Conservation (phyloP, 1,140 invertebrate genomes). For the Drosophila insularis region DNA sequence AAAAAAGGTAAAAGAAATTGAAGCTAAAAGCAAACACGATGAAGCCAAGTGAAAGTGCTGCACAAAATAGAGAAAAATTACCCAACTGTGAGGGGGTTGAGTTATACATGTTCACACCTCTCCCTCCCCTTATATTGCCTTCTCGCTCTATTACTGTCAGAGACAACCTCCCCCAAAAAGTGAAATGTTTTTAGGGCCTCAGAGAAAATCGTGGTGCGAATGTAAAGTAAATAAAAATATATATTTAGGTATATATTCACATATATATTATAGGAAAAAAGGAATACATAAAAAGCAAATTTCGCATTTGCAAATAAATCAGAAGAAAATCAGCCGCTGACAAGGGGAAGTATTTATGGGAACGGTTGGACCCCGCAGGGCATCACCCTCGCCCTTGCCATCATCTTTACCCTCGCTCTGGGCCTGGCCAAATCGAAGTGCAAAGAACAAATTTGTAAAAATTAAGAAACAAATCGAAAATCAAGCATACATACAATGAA, state of each 20-base stretch:
- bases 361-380: conserved; percentile 53
- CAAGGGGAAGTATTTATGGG: conserved; percentile 80
- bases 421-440: conserved; percentile 49
- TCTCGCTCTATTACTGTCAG: background rate
- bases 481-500: conserved; percentile 51
- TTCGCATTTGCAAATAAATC: conserved; percentile 81
- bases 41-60: conserved; percentile 71
- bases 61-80: conserved; percentile 71
- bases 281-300: conserved; percentile 76
- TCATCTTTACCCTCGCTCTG: background rate
- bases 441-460: conserved; percentile 77
- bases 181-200: background rate
- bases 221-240: conserved; percentile 68
- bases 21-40: conserved; percentile 34
- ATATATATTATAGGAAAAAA: background rate
- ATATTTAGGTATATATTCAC: background rate
- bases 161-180: conserved; percentile 2
- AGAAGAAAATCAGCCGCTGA: conserved; percentile 79
- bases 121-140: background rate
- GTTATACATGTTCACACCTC: conserved; percentile 73
- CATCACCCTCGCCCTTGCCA: conserved; percentile 11
- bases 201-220: conserved; percentile 68
- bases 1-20: conserved; percentile 18
- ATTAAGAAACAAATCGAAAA: conserved; percentile 81
- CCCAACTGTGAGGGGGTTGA: conserved; percentile 37